Percentiles rank a stretch among this genome's conserved stretches.
Evolutionary conservation across 1,140 invertebrate species (phyloP).

Genomic region (Triops cancriformis): DNA sequence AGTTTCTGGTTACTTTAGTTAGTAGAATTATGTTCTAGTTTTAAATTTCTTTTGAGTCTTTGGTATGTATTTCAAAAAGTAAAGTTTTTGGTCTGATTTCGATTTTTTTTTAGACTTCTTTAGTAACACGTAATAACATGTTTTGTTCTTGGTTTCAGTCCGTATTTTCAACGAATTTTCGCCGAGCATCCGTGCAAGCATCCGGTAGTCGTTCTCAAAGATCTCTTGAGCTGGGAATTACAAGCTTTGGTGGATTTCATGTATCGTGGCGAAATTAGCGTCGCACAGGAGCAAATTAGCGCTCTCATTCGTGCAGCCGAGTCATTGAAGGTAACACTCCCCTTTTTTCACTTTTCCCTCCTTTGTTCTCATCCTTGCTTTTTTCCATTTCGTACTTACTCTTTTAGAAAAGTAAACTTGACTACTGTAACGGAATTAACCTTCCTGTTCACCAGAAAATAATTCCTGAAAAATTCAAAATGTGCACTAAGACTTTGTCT

Average conservation of each 20-base stretch:
- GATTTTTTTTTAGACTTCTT: background rate
- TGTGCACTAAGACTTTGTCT: too few species aligned
- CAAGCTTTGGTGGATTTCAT: constrained; percentile 84
- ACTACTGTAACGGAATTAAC: too few species aligned
- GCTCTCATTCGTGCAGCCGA: constrained; percentile 76
- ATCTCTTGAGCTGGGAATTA: constrained; percentile 74
- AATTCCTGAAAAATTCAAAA: too few species aligned
- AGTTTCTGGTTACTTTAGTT: background rate
- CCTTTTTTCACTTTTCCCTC: background rate
- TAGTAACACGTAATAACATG: background rate
- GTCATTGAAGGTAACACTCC: constrained; percentile 54
- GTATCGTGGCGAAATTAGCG: constrained; percentile 82
- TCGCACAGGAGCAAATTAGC: constrained; percentile 69
- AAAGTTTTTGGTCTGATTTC: too few species aligned
- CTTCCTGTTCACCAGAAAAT: too few species aligned
- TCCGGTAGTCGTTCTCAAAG: constrained; percentile 81
- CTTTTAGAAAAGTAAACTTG: too few species aligned
- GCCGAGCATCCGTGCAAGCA: constrained; percentile 86
- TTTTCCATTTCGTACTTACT: too few species aligned
- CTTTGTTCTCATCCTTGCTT: too few species aligned
- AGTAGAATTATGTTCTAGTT: background rate
- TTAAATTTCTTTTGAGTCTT: too few species aligned
- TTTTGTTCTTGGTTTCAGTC: constrained; percentile 36
- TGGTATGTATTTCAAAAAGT: too few species aligned
- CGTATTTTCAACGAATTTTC: constrained; percentile 80